Conservation (phyloP, 1,140 invertebrate genomes). For the Elymnias hypermnestra region DNA sequence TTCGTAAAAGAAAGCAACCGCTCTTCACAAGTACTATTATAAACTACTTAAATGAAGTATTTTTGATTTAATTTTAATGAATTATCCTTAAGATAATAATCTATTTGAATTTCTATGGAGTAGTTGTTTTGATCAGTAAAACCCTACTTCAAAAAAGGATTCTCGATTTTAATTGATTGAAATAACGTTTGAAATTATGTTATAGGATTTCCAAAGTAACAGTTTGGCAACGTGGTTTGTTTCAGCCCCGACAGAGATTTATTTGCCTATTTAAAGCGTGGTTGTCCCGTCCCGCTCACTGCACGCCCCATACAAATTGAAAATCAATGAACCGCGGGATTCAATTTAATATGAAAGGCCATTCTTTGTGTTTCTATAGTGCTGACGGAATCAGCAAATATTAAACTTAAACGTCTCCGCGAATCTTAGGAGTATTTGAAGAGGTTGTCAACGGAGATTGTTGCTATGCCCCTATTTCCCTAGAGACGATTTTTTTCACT, state of each 20-base stretch:
- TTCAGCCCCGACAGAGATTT: constrained; percentile 38
- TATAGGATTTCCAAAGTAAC: constrained; percentile 8
- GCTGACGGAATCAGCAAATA: constrained; percentile 22
- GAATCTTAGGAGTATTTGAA: not conserved
- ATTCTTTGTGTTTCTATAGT: constrained; percentile 40
- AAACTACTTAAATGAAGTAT: too few species aligned
- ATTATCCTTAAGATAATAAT: too few species aligned
- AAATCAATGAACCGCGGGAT: constrained; percentile 77
- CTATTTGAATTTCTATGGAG: too few species aligned
- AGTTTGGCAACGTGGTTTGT: constrained; percentile 17
- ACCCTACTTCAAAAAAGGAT: too few species aligned
- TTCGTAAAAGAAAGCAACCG: too few species aligned
- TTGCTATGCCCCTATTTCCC: not conserved
- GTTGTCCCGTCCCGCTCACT: constrained; percentile 33
- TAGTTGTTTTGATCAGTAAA: too few species aligned
- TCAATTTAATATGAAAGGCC: constrained; percentile 77
- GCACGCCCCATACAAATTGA: constrained; percentile 68
- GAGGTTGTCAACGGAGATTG: not conserved
- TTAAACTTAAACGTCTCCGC: constrained; percentile 6
- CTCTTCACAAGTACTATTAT: too few species aligned
- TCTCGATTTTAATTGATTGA: not conserved
- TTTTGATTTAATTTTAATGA: too few species aligned
- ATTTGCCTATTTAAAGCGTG: constrained; percentile 45
- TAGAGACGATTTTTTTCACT: not conserved
- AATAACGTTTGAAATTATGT: constrained; percentile 6